Evolutionary conservation across 37 sponge, comb jelly and placozoan species (phyloP).

Genomic region (Chondrilla cf. caribensis): DNA sequence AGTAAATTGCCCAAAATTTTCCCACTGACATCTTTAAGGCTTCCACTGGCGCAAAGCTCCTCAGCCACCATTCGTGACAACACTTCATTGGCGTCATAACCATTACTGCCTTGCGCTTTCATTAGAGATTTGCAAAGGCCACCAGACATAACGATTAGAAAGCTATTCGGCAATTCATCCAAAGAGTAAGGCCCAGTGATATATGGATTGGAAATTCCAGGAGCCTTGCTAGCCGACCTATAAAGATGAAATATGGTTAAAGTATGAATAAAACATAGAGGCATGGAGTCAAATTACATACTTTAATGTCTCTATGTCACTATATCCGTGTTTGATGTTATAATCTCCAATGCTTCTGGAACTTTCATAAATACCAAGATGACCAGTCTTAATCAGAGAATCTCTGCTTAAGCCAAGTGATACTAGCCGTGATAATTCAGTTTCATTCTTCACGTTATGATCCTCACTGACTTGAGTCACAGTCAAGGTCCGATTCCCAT

Average conservation of each 20-base stretch:
- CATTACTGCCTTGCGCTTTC: not conserved
- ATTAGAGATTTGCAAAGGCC: conserved; percentile 69
- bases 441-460: conserved; percentile 69
- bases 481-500: conserved; percentile 17
- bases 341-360: conserved; percentile 92
- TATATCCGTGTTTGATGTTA: conserved; percentile 86
- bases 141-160: conserved; percentile 78
- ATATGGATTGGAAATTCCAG: conserved; percentile 69
- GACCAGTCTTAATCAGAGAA: conserved; percentile 18
- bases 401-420: conserved; percentile 57
- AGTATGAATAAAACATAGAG: not conserved
- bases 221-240: conserved; percentile 51
- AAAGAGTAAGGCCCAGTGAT: conserved; percentile 43
- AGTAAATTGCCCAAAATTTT: conserved; percentile 47
- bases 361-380: conserved; percentile 72
- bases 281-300: not conserved
- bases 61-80: conserved; percentile 42
- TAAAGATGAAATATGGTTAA: not conserved
- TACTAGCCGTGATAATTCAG: conserved; percentile 63
- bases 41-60: conserved; percentile 23
- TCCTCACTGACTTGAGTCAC: conserved; percentile 76
- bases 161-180: conserved; percentile 24
- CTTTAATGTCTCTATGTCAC: conserved; percentile 70
- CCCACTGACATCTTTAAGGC: conserved; percentile 26
- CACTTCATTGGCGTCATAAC: conserved; percentile 33